Conservation (phyloP, 2,888 invertebrate genomes). For the Philonicus albiceps region DNA sequence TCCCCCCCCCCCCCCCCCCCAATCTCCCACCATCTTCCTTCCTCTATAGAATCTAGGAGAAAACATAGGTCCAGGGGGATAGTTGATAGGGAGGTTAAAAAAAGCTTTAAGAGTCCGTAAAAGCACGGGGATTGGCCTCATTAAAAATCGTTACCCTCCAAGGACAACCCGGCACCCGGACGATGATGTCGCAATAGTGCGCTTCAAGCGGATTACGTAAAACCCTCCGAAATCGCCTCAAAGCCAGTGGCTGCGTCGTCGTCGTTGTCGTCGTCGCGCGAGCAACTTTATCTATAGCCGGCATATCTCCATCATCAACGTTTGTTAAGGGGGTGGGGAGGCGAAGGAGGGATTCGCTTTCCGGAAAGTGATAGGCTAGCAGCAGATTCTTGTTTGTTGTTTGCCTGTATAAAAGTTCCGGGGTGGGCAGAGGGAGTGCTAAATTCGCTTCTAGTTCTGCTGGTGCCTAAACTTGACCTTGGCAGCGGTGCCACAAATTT, state of each 20-base stretch:
- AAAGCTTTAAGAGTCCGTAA: neutral
- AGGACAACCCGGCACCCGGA: conserved; percentile 26
- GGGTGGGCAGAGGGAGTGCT: neutral
- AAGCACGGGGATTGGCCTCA: conserved; percentile 40
- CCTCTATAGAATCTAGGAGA: neutral
- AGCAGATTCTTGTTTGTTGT: neutral
- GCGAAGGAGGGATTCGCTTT: neutral
- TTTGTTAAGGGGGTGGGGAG: neutral
- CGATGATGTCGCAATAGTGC: conserved; percentile 30
- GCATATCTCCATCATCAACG: neutral
- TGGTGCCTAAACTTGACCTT: conserved; percentile 44
- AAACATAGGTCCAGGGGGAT: neutral
- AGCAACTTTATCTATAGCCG: neutral
- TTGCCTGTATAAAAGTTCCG: neutral
- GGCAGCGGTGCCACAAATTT: conserved; percentile 30
- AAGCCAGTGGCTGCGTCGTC: neutral
- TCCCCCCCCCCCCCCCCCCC: neutral
- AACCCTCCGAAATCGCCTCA: neutral
- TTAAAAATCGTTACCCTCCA: conserved; percentile 35
- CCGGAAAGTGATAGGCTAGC: neutral
- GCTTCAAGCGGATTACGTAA: neutral
- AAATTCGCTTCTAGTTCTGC: neutral
- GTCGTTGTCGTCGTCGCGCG: neutral
- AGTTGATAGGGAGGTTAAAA: neutral
- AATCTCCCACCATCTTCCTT: too few species aligned